Evolutionary conservation across 2,888 invertebrate genomes (phyloP), one percentile per base, ranked within the genome.

Genomic region (Cyclophora punctaria): DNA sequence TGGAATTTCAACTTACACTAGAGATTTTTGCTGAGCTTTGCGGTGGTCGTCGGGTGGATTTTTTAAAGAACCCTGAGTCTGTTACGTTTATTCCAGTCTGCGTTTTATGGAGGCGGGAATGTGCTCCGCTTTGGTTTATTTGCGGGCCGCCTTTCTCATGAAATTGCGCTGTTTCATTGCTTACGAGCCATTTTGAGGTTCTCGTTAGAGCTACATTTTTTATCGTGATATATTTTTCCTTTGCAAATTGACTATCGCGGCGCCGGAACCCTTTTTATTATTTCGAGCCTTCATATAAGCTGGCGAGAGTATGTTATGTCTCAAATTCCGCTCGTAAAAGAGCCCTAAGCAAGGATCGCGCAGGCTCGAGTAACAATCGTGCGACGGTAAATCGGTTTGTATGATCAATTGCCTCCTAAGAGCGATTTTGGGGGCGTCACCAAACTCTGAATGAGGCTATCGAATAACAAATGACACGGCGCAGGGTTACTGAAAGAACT

Each of bases 161-260:
- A 83, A 84, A 85, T 84, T 83, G 81, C 83, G 78, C 78, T 83
- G 80, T 84, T 85, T 85, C 85, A 83, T 85, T 80, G 84, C 83
- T 83, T 80, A 83, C 78, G 80, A 80, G 80, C 77, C 77, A 74
- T 82, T 85, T 83, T 83, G 79, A 79, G 78, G 76, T 72, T 76
- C 84, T 80, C 78, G 81, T 83, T 80, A 83, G 69, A 72, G 75
- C 65, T 69, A 80, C 71, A 80, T 78, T 81, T 83, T 82, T 82
- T 81, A 82, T 78, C 73, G 73, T 69, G 72, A 78, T 76, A 69
- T 78, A 74, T 78, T 78, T 75, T 77, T 73, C 67, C 71, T 58
- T 72, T 72, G 65, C 68, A 79, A 79, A 80, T 81, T 78, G 77
- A 77, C 68, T 72, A 73, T 73, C 63, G 63, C 52, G 52, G 51